A percentile compares a stretch with the other conserved stretches of the same genome.
Conservation (phyloP, 2,888 invertebrate genomes). For the Cephus spinipes region DNA sequence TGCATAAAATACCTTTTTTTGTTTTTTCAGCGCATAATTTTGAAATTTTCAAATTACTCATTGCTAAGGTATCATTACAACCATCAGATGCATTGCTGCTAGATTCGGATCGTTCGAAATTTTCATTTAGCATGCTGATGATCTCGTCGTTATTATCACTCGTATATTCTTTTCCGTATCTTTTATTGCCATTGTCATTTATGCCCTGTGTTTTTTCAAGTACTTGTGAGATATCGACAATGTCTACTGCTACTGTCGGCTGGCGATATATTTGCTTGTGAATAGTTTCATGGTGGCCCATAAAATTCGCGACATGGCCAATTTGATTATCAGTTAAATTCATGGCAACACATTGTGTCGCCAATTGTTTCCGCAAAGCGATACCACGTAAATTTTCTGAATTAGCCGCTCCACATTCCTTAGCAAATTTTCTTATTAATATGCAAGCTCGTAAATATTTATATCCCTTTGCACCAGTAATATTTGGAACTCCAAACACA, state of each 20-base stretch:
- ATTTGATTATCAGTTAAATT: slow-evolving; percentile 36
- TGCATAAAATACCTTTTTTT: no score
- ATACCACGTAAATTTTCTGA: slow-evolving; percentile 32
- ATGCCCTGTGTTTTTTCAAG: slow-evolving; percentile 35
- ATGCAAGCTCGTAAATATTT: slow-evolving; percentile 31
- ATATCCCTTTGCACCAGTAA: background rate
- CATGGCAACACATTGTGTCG: slow-evolving; percentile 30
- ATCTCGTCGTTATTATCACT: no score
- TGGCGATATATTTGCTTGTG: slow-evolving; percentile 38
- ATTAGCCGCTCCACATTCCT: slow-evolving; percentile 33
- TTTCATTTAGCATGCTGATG: no score
- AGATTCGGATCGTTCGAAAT: no score
- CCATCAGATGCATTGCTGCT: no score
- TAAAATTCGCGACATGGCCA: slow-evolving; percentile 35
- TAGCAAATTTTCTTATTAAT: slow-evolving; percentile 33
- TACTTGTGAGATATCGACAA: slow-evolving; percentile 38
- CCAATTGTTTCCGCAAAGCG: slow-evolving; percentile 36
- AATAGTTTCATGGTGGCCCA: slow-evolving; percentile 43
- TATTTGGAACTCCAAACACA: slow-evolving; percentile 19
- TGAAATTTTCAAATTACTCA: no score
- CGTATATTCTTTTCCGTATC: no score
- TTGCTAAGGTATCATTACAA: background rate
- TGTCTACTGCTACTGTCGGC: slow-evolving; percentile 34
- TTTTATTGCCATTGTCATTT: slow-evolving; percentile 10
- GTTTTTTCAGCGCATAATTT: no score